phyloP scores from a whole-genome alignment of 2,797 vertebrate species.

The Phalloptychus januarius region DNA sequence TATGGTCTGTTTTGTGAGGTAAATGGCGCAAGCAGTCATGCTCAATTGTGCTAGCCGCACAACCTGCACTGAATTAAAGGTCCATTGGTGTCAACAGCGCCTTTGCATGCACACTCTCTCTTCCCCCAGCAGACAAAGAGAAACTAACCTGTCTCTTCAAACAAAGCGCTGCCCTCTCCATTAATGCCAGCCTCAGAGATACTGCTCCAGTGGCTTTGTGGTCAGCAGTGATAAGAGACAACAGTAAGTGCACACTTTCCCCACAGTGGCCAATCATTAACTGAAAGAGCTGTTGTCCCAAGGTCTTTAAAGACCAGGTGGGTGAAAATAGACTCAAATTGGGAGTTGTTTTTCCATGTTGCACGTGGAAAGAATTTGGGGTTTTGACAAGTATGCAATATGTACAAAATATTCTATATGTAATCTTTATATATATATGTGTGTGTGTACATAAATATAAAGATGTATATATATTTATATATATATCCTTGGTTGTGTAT shows the following conservation, averaged over 20 bases:
- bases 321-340: conserved; percentile 26
- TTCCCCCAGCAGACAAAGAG: conserved; percentile 49
- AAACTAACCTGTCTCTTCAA: conserved; percentile 75
- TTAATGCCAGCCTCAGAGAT: conserved; percentile 76
- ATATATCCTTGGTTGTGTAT: not conserved
- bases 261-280: conserved; percentile 80
- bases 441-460: too few relatives aligned
- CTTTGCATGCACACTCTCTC: conserved; percentile 47
- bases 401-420: conserved; percentile 6
- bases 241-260: conserved; percentile 76
- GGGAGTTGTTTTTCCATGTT: conserved; percentile 39
- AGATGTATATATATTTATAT: too few relatives aligned
- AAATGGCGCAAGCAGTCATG: conserved; percentile 18
- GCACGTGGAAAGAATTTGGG: conserved; percentile 16
- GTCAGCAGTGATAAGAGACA: conserved; percentile 80
- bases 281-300: conserved; percentile 69
- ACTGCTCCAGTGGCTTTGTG: conserved; percentile 72
- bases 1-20: conserved; percentile 14
- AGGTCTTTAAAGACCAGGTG: conserved; percentile 75
- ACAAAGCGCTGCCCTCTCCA: conserved; percentile 62
- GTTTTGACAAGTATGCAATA: not conserved
- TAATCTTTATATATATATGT: not conserved
- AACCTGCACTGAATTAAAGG: conserved; percentile 61
- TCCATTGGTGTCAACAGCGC: conserved; percentile 40
- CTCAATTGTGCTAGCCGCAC: conserved; percentile 23